phyloP scores from a whole-genome alignment of 2,797 vertebrate species.

The Dermochelys coriacea region DNA sequence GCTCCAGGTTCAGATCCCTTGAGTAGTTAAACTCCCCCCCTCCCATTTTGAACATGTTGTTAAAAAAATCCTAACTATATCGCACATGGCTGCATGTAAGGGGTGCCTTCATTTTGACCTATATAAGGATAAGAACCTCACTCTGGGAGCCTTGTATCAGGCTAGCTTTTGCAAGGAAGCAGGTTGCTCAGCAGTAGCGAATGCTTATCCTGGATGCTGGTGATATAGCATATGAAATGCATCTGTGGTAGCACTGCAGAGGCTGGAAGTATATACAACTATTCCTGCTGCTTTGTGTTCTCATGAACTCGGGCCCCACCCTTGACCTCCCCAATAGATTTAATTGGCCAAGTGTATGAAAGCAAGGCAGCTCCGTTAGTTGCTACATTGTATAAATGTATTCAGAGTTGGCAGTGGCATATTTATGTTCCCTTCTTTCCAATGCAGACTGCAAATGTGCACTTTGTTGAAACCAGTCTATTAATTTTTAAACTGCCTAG shows the following conservation, averaged over 20 bases:
- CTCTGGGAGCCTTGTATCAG: rapidly evolving
- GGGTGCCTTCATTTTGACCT: neutral
- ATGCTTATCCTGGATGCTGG: rapidly evolving
- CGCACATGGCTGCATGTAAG: neutral
- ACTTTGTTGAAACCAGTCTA: slow-evolving; percentile 53
- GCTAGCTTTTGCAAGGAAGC: neutral
- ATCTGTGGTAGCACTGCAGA: neutral
- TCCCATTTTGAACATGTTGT: slow-evolving; percentile 6
- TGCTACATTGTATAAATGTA: slow-evolving; percentile 20
- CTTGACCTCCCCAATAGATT: neutral
- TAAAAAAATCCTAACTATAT: slow-evolving; percentile 32
- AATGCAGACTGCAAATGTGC: slow-evolving; percentile 42
- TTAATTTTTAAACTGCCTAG: slow-evolving; percentile 52
- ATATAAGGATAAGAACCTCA: neutral
- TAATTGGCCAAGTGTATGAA: neutral
- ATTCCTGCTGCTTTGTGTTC: neutral
- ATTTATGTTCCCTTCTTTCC: slow-evolving; percentile 44
- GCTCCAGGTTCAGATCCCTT: slow-evolving; percentile 25
- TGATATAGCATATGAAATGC: too few relatives aligned
- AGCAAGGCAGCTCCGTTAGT: neutral
- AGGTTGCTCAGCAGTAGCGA: neutral
- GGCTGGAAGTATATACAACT: neutral
- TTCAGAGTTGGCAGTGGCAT: slow-evolving; percentile 1
- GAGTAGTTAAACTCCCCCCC: neutral
- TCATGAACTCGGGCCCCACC: neutral